Conservation (phyloP, 2,888 invertebrate species). For the Leptogaster cylindrica region DNA sequence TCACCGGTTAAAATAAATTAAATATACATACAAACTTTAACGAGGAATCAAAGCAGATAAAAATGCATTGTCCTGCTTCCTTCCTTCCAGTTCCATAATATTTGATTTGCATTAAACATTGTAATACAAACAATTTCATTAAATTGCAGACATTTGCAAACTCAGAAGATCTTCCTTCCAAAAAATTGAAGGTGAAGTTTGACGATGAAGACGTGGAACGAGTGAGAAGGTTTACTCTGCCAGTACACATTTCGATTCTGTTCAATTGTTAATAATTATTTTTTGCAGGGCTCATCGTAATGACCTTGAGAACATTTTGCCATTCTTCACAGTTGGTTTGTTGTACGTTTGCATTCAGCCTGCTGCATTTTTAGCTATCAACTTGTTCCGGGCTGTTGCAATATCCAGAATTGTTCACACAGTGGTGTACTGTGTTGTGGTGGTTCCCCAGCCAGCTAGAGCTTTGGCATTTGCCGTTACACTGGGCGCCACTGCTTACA, state of each 20-base stretch:
- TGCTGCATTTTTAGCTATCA: constrained; percentile 60
- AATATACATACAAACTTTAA: too few relatives aligned
- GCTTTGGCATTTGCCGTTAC: constrained; percentile 63
- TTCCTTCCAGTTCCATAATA: too few relatives aligned
- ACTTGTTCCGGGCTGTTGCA: constrained; percentile 65
- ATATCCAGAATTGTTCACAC: constrained; percentile 65
- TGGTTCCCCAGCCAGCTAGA: constrained; percentile 65
- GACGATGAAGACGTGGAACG: constrained; percentile 65
- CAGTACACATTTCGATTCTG: neutral
- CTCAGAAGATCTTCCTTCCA: constrained; percentile 63
- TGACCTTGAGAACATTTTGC: constrained; percentile 68
- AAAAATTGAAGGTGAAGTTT: constrained; percentile 58
- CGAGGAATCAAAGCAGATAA: too few relatives aligned
- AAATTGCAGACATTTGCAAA: constrained; percentile 66
- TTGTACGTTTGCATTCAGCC: constrained; percentile 65
- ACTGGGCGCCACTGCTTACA: constrained; percentile 60
- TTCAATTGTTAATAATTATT: too few relatives aligned
- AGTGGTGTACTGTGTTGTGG: constrained; percentile 65
- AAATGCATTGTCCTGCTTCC: too few relatives aligned
- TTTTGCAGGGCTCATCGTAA: constrained; percentile 66
- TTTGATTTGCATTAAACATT: too few relatives aligned
- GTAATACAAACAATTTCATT: too few relatives aligned
- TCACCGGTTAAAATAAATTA: too few relatives aligned
- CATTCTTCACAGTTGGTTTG: constrained; percentile 64
- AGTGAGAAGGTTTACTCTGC: constrained; percentile 57